phyloP scores from a whole-genome alignment of 2,797 vertebrate species.

The Eulemur coronatus region DNA sequence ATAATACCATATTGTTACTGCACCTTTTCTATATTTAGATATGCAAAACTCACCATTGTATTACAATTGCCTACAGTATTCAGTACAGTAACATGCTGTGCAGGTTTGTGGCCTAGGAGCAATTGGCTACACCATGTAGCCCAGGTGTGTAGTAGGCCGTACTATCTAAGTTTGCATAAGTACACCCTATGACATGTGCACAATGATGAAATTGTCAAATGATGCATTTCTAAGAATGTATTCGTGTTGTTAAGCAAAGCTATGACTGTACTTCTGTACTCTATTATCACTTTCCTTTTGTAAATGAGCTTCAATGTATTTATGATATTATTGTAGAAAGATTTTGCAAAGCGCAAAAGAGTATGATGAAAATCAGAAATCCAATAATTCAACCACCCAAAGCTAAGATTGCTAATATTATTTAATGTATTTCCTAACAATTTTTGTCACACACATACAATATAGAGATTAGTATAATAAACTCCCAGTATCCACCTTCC shows the following conservation, averaged over 20 bases:
- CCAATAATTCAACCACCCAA: background rate
- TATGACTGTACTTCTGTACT: background rate
- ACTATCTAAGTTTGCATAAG: background rate
- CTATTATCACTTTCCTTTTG: background rate
- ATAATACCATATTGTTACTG: background rate
- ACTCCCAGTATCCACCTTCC: background rate
- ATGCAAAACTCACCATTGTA: background rate
- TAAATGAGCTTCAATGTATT: constrained; percentile 2
- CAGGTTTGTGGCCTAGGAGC: background rate
- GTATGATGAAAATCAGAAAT: background rate
- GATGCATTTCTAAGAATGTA: background rate
- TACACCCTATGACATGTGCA: background rate
- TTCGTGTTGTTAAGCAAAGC: background rate
- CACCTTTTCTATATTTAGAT: background rate
- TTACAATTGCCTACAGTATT: background rate
- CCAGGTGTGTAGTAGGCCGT: background rate
- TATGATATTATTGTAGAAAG: background rate
- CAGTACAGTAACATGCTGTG: background rate
- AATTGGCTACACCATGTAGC: background rate
- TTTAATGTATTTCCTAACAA: background rate
- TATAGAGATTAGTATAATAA: background rate
- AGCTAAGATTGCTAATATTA: background rate
- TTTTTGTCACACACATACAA: background rate
- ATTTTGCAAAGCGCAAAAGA: background rate
- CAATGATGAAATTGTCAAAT: accelerated